Conservation (phyloP, 2,797 vertebrate species). For the Australoheros facetus region DNA sequence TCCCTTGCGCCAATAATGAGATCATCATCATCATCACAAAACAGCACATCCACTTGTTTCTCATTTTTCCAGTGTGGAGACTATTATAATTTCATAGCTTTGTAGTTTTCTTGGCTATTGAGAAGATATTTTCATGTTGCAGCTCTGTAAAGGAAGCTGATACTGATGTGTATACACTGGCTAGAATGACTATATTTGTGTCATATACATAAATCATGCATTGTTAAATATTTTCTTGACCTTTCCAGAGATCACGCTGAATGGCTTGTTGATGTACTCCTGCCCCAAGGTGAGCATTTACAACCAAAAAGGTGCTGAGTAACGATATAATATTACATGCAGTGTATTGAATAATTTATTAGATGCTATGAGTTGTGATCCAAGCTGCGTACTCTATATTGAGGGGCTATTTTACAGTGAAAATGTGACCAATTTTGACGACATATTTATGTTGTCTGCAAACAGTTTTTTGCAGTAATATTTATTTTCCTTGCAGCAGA, state of each 20-base stretch:
- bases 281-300: constrained; percentile 93
- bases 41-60: constrained; percentile 61
- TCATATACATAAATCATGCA: not conserved
- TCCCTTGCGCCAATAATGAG: constrained; percentile 63
- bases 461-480: constrained; percentile 59
- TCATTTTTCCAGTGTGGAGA: constrained; percentile 27
- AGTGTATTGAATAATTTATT: not conserved
- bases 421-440: not conserved
- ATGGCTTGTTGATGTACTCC: constrained; percentile 97
- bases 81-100: constrained; percentile 27
- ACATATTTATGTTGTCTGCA: constrained; percentile 15
- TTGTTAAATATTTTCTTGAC: constrained; percentile 50
- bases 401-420: not conserved
- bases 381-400: not conserved
- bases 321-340: not conserved
- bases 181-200: not conserved
- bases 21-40: constrained; percentile 67
- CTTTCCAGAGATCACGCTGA: constrained; percentile 92
- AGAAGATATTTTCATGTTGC: not conserved
- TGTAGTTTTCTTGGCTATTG: constrained; percentile 5
- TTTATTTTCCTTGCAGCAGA: constrained; percentile 91
- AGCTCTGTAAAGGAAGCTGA: not conserved
- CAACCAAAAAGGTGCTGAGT: constrained; percentile 29
- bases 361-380: not conserved
- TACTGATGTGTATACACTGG: not conserved